Percentiles rank a stretch among this genome's conserved stretches.
Conservation (phyloP, 2,113 vertebrate species). For the Meleagris gallopavo region DNA sequence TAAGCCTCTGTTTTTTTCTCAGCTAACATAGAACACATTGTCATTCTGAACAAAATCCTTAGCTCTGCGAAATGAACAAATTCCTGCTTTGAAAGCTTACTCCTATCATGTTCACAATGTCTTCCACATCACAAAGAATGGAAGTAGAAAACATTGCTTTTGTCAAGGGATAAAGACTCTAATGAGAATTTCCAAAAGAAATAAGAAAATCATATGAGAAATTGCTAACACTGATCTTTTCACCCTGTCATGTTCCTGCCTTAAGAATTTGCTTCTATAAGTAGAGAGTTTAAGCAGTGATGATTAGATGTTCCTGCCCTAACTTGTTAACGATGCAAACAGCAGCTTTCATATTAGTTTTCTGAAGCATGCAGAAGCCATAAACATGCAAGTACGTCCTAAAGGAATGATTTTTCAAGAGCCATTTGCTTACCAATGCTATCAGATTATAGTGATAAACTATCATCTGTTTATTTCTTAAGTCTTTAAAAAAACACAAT, state of each 20-base stretch:
- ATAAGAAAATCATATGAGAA: not conserved
- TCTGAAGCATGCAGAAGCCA: not conserved
- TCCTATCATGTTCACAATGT: not conserved
- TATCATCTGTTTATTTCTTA: not conserved
- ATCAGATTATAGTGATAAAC: not conserved
- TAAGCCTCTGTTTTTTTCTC: not conserved
- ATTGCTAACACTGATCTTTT: not conserved
- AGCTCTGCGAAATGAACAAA: not conserved
- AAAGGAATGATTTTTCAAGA: slow-evolving; percentile 8
- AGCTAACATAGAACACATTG: not conserved
- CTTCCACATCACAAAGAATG: not conserved
- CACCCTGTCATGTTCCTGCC: not conserved
- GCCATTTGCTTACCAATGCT: not conserved
- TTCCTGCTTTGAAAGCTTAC: not conserved
- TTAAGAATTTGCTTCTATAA: not conserved
- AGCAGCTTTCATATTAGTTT: not conserved
- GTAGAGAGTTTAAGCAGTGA: not conserved
- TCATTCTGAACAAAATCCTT: not conserved
- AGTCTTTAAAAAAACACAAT: not conserved
- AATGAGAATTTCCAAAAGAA: not conserved
- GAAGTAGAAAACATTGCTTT: not conserved
- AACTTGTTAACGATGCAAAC: not conserved
- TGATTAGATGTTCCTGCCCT: not conserved
- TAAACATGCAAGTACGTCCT: not conserved
- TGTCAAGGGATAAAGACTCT: not conserved